A percentile compares a stretch with the other conserved stretches of the same genome.
phyloP scores from a whole-genome alignment of 2,888 invertebrate species.

The Dione vanillae region DNA sequence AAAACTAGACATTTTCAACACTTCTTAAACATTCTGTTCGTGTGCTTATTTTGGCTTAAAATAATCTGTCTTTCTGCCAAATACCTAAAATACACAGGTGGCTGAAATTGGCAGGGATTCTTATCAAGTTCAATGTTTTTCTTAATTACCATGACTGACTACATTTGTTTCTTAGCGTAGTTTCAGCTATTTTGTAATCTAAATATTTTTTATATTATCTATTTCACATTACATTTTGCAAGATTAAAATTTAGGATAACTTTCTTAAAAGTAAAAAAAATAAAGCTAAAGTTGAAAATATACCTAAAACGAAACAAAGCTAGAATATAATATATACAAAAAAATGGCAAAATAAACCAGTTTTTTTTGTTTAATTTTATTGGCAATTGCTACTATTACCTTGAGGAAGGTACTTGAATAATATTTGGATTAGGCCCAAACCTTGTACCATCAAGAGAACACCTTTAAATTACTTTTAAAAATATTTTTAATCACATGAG shows the following conservation, averaged over 20 bases:
- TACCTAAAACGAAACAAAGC: background rate
- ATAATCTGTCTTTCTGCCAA: constrained; percentile 61
- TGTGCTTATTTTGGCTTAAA: constrained; percentile 54
- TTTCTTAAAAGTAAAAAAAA: background rate
- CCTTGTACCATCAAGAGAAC: constrained; percentile 52
- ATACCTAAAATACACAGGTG: constrained; percentile 31
- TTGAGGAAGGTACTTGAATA: constrained; percentile 53
- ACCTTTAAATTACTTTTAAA: constrained; percentile 49
- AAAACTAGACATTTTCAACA: background rate
- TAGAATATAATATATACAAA: background rate
- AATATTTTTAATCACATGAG: constrained; percentile 1
- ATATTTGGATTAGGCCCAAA: constrained; percentile 70
- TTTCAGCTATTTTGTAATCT: constrained; percentile 4
- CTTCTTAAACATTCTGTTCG: constrained; percentile 1
- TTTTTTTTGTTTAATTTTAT: constrained; percentile 35
- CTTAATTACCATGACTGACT: constrained; percentile 59
- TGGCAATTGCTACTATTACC: constrained; percentile 46
- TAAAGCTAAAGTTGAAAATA: background rate
- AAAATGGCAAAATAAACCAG: background rate
- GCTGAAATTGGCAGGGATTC: constrained; percentile 41
- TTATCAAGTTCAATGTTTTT: constrained; percentile 74
- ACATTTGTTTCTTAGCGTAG: background rate
- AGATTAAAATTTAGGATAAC: background rate
- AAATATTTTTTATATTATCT: background rate
- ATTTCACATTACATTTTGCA: background rate